Evolutionary conservation across 2,113 vertebrate genomes (phyloP).

Genomic region (Carassius gibelio): DNA sequence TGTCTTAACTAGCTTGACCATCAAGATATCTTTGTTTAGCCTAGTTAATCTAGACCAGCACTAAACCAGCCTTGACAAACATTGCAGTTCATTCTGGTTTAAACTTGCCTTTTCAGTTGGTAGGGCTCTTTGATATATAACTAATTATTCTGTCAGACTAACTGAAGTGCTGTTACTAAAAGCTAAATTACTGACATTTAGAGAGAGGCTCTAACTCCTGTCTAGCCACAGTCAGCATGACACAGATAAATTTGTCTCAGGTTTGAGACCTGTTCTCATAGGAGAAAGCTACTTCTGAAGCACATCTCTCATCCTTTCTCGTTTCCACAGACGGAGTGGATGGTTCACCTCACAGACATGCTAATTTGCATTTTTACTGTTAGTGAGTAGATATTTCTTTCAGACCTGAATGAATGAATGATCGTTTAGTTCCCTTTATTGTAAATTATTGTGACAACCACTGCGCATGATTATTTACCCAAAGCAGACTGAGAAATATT

Average conservation of each 20-base stretch:
- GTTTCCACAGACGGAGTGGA: constrained; percentile 16
- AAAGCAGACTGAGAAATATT: not conserved
- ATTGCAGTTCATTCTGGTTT: not conserved
- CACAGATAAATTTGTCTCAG: constrained; percentile 24
- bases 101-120: not conserved
- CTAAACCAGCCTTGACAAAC: not conserved
- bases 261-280: constrained; percentile 37
- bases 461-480: not conserved
- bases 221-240: constrained; percentile 31
- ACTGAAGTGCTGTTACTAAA: not conserved
- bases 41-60: not conserved
- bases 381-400: not conserved
- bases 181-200: not conserved
- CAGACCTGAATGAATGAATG: not conserved
- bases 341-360: constrained; percentile 13
- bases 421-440: not conserved
- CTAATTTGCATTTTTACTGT: constrained; percentile 37
- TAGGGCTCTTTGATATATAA: not conserved
- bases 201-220: constrained; percentile 13
- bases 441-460: not conserved
- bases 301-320: not conserved
- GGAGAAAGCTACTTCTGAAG: not conserved
- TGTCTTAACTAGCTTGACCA: not conserved
- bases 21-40: not conserved
- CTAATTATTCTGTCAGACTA: not conserved